Base-by-base conservation (phyloP, 2,888 invertebrate species). In the Harmothoe impar region DNA sequence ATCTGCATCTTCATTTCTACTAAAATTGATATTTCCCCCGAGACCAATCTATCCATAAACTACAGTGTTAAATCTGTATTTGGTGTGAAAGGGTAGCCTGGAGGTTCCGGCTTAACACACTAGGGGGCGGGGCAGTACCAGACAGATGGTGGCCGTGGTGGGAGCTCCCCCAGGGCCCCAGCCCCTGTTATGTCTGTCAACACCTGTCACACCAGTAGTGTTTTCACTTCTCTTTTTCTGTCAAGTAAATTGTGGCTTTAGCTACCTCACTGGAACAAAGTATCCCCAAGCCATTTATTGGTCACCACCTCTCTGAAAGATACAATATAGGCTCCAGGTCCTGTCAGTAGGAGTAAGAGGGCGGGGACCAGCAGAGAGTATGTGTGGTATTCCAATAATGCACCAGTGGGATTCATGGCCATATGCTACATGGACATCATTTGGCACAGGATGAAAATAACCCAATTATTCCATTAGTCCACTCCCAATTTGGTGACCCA, bases 381-480 rank as follows among this genome's bases (percentile, higher is more conserved):
- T 62, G 62, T 62, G n/a, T 62, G 23, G 23, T n/a, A n/a, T 62
- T 62, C 62, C 20, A 62, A 62, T 62, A 62, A 3, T 20, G 62
- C 23, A 62, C 62, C 62, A n/a, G 62, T 62, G 62, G 72, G 72
- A 72, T 72, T 72, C 25, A 72, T 29, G 20, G 62, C 20, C 62
- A 62, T n/a, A n/a, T 62, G 62, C n/a, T n/a, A 62, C 62, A n/a
- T 62, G 62, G 43, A 43, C 62, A 62, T 62, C 62, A n/a, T 62
- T 62, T 62, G 62, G 23, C 25, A n/a, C 29, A n/a, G 72, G 72
- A n/a, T 72, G 72, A 15, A 72, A 72, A 72, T 72, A 72, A 72
- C 72, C 25, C 31, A 72, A 72, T 72, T 72, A 72, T 72, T 72
- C 3, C 31, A 72, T 72, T 72, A 72, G n/a, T 7, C 3, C 15